Base-by-base conservation (phyloP, 2,888 invertebrate genomes). In the Brassicogethes aeneus region DNA sequence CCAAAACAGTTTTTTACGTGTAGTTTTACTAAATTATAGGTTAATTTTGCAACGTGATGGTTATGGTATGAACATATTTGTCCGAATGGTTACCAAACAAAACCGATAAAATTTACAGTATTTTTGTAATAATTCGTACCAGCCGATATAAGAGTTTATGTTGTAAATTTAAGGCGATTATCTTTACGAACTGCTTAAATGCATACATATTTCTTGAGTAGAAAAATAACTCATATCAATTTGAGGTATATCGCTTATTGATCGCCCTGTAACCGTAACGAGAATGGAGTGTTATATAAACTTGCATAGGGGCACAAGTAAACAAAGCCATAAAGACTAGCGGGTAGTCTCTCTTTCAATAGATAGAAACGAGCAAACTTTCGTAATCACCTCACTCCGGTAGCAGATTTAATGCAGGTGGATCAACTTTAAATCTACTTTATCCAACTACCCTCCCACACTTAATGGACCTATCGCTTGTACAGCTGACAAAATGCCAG, bases 311-410 rank as follows among this genome's bases (percentile, higher is more conserved):
- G 52, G 53, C 48, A 38, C 47, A 43, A 59, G 65, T 65, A 66
- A 66, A 66, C 66, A 66, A 65, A 65, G 62, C 63, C 54, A 66
- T 66, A 66, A 66, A 66, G 64, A 64, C 60, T 59, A 54, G 51
- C 54, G 51, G 49, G 49, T 52, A 52, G 48, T 49, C 52, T 50
- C 55, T 53, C 54, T 57, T 57, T 55, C 59, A 53, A 60, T 58
- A 55, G 58, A 59, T 57, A 62, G 52, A 55, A 60, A 64, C 59
- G 63, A 57, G 57, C 54, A 57, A 65, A 65, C 56, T 65, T 65
- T 60, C 56, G 59, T 62, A 62, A 64, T 64, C 62, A 60, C 60
- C 60, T 59, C 59, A 57, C 53, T 55, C 52, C 53, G 51, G 47
- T 45, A 42, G 41, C 46, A 46, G 50, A 53, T 57, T 58, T 59